A percentile compares a stretch with the other conserved stretches of the same genome.
phyloP scores from a whole-genome alignment of 2,113 vertebrate genomes.

The Synodontis membranacea region DNA sequence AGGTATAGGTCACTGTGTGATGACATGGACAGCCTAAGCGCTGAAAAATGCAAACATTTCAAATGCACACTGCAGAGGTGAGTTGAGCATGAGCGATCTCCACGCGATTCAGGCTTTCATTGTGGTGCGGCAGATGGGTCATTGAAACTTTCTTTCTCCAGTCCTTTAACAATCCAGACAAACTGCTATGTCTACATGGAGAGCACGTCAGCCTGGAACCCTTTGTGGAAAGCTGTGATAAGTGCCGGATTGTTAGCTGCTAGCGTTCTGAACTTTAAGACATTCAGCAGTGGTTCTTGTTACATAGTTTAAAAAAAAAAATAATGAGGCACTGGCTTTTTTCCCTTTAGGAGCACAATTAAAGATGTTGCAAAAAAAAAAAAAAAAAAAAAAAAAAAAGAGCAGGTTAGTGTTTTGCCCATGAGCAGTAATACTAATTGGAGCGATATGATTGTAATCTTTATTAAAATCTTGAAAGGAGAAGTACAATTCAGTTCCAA shows the following conservation, averaged over 20 bases:
- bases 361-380: not conserved
- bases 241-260: not conserved
- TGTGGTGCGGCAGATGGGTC: not conserved
- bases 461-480: not conserved
- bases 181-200: not conserved
- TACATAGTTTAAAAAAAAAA: not conserved
- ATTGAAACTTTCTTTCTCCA: not conserved
- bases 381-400: too few species aligned
- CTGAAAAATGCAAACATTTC: not conserved
- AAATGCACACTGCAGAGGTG: not conserved
- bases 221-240: not conserved
- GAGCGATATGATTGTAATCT: not conserved
- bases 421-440: not conserved
- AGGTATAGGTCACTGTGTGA: not conserved
- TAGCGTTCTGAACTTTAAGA: not conserved
- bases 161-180: not conserved
- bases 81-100: not conserved
- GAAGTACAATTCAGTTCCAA: not conserved
- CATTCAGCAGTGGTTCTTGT: not conserved
- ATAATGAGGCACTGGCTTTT: not conserved
- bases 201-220: not conserved
- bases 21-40: not conserved
- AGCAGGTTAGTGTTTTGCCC: not conserved
- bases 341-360: not conserved
- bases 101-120: not conserved